Conservation (phyloP, 2,888 invertebrate genomes). For the Seira musarum region DNA sequence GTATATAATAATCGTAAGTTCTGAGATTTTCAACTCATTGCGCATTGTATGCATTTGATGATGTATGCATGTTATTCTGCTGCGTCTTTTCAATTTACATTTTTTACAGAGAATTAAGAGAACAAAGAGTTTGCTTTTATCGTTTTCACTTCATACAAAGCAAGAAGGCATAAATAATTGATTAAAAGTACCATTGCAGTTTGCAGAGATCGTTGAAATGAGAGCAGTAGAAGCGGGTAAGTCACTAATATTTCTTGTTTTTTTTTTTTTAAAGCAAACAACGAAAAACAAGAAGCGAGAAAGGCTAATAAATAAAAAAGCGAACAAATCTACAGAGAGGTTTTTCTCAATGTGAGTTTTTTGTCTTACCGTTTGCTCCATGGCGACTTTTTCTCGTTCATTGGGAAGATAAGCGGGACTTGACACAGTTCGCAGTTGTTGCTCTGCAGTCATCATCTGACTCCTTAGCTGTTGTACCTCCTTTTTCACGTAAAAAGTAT, state of each 20-base stretch:
- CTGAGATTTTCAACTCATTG: constrained; percentile 26
- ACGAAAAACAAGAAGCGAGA: constrained; percentile 10
- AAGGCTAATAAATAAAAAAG: constrained; percentile 14
- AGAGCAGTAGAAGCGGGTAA: neutral
- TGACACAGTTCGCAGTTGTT: constrained; percentile 86
- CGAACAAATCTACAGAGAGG: constrained; percentile 22
- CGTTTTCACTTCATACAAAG: neutral
- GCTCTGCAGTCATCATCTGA: constrained; percentile 89
- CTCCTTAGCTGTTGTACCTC: constrained; percentile 89
- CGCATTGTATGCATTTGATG: constrained; percentile 16
- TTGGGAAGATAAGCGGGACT: constrained; percentile 88
- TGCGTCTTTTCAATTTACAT: neutral
- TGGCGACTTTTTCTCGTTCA: constrained; percentile 85
- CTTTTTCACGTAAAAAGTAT: constrained; percentile 70
- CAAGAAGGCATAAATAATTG: neutral
- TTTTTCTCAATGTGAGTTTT: constrained; percentile 37
- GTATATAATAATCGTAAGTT: neutral
- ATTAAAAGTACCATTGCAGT: neutral
- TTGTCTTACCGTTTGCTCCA: constrained; percentile 89
- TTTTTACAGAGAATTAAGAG: too few species aligned
- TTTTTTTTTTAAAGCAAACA: constrained; percentile 29
- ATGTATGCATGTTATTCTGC: neutral
- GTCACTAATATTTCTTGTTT: constrained; percentile 25
- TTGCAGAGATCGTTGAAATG: neutral
- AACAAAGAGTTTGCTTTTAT: too few species aligned